Conservation (phyloP, 2,797 vertebrate species). For the Sebastes dallii region DNA sequence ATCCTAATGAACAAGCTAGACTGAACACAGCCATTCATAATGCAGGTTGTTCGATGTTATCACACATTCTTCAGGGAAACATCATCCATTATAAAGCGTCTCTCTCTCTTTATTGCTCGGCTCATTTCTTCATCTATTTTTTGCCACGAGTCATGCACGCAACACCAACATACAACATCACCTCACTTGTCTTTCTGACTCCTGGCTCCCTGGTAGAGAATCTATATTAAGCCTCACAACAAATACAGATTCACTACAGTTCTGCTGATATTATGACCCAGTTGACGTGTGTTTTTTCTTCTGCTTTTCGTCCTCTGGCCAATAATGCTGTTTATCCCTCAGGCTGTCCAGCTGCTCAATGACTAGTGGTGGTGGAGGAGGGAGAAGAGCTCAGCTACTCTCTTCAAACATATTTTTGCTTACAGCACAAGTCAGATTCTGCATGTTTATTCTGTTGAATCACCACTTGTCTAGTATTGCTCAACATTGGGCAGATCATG, state of each 20-base stretch:
- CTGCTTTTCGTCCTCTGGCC: conserved; percentile 27
- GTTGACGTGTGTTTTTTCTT: conserved; percentile 35
- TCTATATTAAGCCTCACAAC: conserved; percentile 42
- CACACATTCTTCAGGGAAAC: conserved; percentile 25
- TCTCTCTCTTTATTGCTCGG: conserved; percentile 3
- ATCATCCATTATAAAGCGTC: conserved; percentile 26
- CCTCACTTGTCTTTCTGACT: conserved; percentile 20
- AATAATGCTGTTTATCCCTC: conserved; percentile 47
- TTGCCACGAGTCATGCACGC: conserved; percentile 10
- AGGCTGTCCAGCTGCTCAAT: conserved; percentile 40
- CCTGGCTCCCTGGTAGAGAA: neutral
- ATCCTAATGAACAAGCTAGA: conserved; percentile 7
- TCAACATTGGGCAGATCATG: neutral
- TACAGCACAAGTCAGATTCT: conserved; percentile 8
- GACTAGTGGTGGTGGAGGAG: conserved; percentile 14
- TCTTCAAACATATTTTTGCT: conserved; percentile 41
- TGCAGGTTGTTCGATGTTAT: conserved; percentile 47
- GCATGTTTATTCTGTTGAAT: conserved; percentile 41
- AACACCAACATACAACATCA: conserved; percentile 16
- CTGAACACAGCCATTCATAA: conserved; percentile 53
- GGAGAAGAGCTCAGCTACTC: neutral
- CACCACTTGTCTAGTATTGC: conserved; percentile 11
- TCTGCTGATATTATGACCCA: conserved; percentile 31
- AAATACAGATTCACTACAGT: conserved; percentile 17
- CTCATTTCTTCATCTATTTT: conserved; percentile 15